phyloP scores from a whole-genome alignment of 37 sponge, comb jelly and placozoan species.

The Eunapius fragilis region DNA sequence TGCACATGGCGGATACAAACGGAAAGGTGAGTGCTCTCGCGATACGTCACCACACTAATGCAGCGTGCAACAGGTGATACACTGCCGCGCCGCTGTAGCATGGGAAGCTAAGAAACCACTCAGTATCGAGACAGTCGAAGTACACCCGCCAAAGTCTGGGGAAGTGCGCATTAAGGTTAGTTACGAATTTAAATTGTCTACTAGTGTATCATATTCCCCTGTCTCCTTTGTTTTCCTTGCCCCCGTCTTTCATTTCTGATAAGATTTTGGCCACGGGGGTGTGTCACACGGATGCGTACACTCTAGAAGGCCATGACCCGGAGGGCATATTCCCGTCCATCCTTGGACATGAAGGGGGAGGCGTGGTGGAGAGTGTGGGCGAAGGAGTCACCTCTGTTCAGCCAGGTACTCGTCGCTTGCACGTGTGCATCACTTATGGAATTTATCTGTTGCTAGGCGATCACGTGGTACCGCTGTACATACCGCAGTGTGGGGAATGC shows the following conservation, averaged over 20 bases:
- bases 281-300: conserved; percentile 95
- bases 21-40: neutral
- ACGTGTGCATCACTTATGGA: neutral
- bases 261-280: conserved; percentile 85
- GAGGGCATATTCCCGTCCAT: conserved; percentile 90
- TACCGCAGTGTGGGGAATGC: conserved; percentile 94
- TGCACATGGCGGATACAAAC: conserved; percentile 4
- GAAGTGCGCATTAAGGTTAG: conserved; percentile 91
- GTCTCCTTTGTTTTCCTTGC: neutral
- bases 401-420: conserved; percentile 60
- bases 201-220: neutral
- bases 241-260: no score
- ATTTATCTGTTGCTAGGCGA: conserved; percentile 55
- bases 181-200: neutral
- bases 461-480: conserved; percentile 96
- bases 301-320: conserved; percentile 82
- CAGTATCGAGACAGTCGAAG: conserved; percentile 83
- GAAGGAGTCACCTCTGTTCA: conserved; percentile 87
- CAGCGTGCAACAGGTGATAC: conserved; percentile 46
- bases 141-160: conserved; percentile 90
- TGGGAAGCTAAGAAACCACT: conserved; percentile 90
- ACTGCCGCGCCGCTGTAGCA: conserved; percentile 89
- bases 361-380: conserved; percentile 93
- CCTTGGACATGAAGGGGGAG: conserved; percentile 96
- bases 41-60: neutral